Conservation (phyloP, 2,797 vertebrate genomes). For the Zenarchopterus dispar region DNA sequence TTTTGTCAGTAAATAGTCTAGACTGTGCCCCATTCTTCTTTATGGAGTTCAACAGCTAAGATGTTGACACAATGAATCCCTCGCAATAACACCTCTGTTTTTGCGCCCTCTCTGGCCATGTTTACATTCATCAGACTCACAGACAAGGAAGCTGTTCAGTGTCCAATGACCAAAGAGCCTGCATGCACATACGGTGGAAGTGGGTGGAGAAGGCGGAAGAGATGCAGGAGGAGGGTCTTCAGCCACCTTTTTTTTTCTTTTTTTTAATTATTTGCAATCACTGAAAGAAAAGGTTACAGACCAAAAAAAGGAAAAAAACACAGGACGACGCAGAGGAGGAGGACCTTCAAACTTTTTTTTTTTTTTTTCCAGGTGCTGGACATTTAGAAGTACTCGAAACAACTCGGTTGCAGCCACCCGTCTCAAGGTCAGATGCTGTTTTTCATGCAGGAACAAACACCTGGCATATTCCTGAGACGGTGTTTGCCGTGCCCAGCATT, state of each 20-base stretch:
- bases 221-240: conserved; percentile 44
- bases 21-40: conserved; percentile 67
- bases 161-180: conserved; percentile 63
- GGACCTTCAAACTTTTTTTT: conserved; percentile 47
- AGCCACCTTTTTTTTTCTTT: conserved; percentile 33
- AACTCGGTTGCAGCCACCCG: conserved; percentile 63
- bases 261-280: conserved; percentile 19
- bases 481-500: conserved; percentile 55
- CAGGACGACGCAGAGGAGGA: conserved; percentile 26
- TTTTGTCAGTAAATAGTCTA: conserved; percentile 79
- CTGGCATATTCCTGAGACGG: conserved; percentile 55
- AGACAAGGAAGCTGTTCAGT: conserved; percentile 70
- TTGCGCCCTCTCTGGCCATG: conserved; percentile 79
- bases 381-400: conserved; percentile 41
- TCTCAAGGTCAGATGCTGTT: conserved; percentile 69
- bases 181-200: conserved; percentile 19
- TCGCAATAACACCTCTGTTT: conserved; percentile 84
- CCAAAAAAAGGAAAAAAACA: conserved; percentile 33
- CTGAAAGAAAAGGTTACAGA: conserved; percentile 50
- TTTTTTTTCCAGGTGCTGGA: conserved; percentile 36
- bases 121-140: conserved; percentile 79
- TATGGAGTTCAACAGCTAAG: conserved; percentile 60
- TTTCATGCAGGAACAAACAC: conserved; percentile 74
- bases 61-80: conserved; percentile 81
- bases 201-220: conserved; percentile 45